Conservation (phyloP, 2,888 invertebrate species). For the Ectemnius lituratus region DNA sequence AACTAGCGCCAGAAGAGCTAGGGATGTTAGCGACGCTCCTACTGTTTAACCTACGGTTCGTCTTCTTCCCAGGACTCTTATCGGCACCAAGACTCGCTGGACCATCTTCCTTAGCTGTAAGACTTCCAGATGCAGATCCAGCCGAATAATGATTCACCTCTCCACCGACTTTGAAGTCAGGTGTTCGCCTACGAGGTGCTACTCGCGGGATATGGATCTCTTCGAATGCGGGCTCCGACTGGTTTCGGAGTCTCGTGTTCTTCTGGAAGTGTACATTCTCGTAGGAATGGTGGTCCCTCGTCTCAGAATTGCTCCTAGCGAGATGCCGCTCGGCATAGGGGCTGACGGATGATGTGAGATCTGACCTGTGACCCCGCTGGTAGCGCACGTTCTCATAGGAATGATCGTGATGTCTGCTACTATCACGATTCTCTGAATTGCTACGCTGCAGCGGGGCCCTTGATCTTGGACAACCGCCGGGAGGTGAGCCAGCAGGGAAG, state of each 20-base stretch:
- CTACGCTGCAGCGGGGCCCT: constrained; percentile 64
- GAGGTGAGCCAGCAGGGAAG: constrained; percentile 45
- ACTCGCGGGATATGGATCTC: constrained; percentile 73
- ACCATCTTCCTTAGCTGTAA: constrained; percentile 55
- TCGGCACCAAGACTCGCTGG: constrained; percentile 67
- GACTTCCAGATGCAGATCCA: constrained; percentile 16
- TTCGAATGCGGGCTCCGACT: constrained; percentile 64
- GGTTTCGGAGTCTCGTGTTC: constrained; percentile 46
- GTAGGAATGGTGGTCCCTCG: constrained; percentile 64
- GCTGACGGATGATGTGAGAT: constrained; percentile 33
- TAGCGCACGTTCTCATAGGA: constrained; percentile 68
- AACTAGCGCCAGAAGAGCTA: constrained; percentile 60
- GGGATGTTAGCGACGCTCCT: constrained; percentile 72
- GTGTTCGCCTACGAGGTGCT: constrained; percentile 64
- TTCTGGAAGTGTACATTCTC: constrained; percentile 66
- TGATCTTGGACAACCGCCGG: constrained; percentile 43
- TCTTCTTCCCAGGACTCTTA: constrained; percentile 62
- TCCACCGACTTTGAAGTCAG: constrained; percentile 73
- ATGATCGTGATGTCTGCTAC: constrained; percentile 50
- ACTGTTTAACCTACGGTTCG: constrained; percentile 64
- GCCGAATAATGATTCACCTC: constrained; percentile 64
- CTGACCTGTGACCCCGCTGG: constrained; percentile 57
- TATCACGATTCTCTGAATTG: constrained; percentile 68
- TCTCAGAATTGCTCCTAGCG: constrained; percentile 67
- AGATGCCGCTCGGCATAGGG: constrained; percentile 51